phyloP scores from a whole-genome alignment of 2,888 invertebrate genomes.

The Danaus chrysippus region DNA sequence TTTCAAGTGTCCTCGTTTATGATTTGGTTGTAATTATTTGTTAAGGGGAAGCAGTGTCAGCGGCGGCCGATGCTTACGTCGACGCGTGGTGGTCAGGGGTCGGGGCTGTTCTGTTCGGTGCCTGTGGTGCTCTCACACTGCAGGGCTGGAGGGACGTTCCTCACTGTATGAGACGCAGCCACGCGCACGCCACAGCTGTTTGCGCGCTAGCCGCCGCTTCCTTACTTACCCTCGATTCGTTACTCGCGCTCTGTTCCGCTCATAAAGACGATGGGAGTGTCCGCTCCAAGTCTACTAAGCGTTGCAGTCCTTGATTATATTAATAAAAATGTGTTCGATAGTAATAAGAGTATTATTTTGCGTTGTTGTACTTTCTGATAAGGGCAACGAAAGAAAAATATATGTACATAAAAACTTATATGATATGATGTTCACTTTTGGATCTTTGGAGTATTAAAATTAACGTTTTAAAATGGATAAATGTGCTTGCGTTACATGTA shows the following conservation, averaged over 20 bases:
- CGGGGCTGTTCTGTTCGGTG: slow-evolving; percentile 56
- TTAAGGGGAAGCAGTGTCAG: slow-evolving; percentile 64
- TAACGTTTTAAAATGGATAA: too few species aligned
- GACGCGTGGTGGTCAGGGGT: slow-evolving; percentile 68
- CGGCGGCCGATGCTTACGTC: slow-evolving; percentile 65
- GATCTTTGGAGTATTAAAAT: too few species aligned
- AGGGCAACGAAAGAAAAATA: too few species aligned
- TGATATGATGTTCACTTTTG: too few species aligned
- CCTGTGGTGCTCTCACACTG: slow-evolving; percentile 57
- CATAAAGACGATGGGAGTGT: slow-evolving; percentile 50
- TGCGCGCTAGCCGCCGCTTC: slow-evolving; percentile 56
- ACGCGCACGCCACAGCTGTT: slow-evolving; percentile 52
- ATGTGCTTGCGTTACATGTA: too few species aligned
- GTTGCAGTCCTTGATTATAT: slow-evolving; percentile 26
- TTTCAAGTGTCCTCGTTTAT: too few species aligned
- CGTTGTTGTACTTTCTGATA: too few species aligned
- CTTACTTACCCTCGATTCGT: slow-evolving; percentile 53
- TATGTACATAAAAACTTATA: too few species aligned
- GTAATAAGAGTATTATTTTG: not conserved
- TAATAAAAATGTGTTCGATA: slow-evolving; percentile 9
- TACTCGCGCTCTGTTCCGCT: slow-evolving; percentile 58
- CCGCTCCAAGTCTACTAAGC: slow-evolving; percentile 45
- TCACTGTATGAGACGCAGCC: slow-evolving; percentile 41
- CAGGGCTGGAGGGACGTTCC: slow-evolving; percentile 57
- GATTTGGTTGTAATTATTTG: slow-evolving; percentile 10